These are phyloP conservation scores for Lathamus discolor DNA, from an alignment of 2,113 vertebrate genomes.

Conservation along the genomic window DNA sequence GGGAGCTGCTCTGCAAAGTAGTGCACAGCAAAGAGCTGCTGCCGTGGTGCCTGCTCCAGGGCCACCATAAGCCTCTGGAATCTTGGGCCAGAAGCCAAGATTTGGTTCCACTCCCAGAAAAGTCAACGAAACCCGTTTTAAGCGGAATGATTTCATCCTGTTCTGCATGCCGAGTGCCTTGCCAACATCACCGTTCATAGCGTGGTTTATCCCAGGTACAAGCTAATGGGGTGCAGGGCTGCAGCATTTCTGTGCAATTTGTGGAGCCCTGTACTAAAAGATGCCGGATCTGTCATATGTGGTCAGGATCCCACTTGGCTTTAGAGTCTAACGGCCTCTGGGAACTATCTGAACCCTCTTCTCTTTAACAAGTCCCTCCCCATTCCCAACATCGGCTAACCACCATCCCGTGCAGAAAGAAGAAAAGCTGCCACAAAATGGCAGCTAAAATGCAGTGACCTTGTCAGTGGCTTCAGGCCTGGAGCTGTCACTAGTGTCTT, in stretches of 20 bases:
- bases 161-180: neutral
- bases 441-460: neutral
- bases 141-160: neutral
- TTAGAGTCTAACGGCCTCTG: neutral
- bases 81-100: neutral
- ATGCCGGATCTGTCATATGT: neutral
- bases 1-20: neutral
- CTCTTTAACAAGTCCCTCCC: neutral
- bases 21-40: neutral
- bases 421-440: neutral
- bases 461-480: neutral
- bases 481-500: neutral
- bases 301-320: neutral
- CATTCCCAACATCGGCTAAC: neutral
- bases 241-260: neutral
- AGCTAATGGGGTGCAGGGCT: neutral
- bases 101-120: conserved; percentile 41
- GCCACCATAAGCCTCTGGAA: rapidly evolving
- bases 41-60: neutral
- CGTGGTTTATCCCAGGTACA: neutral
- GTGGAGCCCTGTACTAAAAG: neutral
- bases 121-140: conserved; percentile 44
- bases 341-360: neutral
- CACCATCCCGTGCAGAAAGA: neutral
- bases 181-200: neutral